Base-by-base conservation (phyloP, 2,797 vertebrate species). In the Bucorvus abyssinicus region DNA sequence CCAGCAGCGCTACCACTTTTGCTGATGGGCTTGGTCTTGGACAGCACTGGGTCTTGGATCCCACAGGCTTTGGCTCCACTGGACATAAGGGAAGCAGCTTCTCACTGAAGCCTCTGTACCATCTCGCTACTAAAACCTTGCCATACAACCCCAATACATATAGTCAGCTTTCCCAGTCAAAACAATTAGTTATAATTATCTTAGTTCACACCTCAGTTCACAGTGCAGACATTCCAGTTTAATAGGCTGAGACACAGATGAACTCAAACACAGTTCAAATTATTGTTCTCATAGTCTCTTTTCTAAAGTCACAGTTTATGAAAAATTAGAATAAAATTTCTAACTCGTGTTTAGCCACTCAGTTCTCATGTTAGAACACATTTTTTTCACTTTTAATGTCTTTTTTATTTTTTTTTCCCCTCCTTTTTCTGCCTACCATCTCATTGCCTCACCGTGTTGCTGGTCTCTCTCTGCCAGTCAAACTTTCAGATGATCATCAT, bases 161-260 rank as follows among this genome's bases (percentile, higher is more conserved):
- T 23, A 40, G 4, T 76, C 44, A 79, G 69, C 40, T 91, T 95
- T 94, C 65, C 90, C 53, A 91, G 85, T 80, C 80, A 90, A 65
- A 89, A 87, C 80, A 95, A 96, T 96, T 95, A 96, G 78, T 84
- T 84, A n/a, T 95, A 94, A 97, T 96, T 96, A 97, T 84, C 90
- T 94, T 69, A 87, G 55, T 95, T 97, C 93, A 95, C 87, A 94
- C 91, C 71, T 95, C 88, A 85, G 82, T 94, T 97, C 93, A 95
- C 81, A 81, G 59, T 50, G 61, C 75, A 96, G 94, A 90, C 84
- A 85, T 55, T 96, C 47, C 19, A 74, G 93, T 76, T 94, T 96
- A 96, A 96, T 96, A 90, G 80, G 56, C 75, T 94, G 93, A 94
- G 80, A 91, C 83, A 91, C 55, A 93, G 91, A 93, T 68, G 91